Percentiles rank a stretch among this genome's conserved stretches.
Conservation (phyloP, 2,888 invertebrate species). For the Conops quadrifasciatus region DNA sequence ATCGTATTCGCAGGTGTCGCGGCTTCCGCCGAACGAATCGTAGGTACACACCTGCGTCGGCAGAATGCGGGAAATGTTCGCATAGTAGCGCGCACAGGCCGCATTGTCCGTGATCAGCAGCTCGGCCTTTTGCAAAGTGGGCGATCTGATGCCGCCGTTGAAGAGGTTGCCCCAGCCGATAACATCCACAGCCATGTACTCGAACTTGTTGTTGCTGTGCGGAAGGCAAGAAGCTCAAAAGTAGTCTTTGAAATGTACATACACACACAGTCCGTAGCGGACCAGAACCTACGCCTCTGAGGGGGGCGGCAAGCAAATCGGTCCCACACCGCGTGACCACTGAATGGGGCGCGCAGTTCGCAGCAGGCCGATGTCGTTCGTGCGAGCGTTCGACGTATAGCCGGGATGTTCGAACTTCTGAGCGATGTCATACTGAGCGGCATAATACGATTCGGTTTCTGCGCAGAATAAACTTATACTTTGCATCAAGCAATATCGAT, state of each 20-base stretch:
- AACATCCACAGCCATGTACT: slow-evolving; percentile 49
- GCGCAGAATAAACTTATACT: not conserved
- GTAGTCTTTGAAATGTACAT: not conserved
- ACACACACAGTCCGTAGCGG: not conserved
- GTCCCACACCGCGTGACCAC: slow-evolving; percentile 69
- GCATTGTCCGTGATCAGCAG: slow-evolving; percentile 58
- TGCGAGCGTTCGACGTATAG: slow-evolving; percentile 44
- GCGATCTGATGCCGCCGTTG: slow-evolving; percentile 66
- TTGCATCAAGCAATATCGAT: no score
- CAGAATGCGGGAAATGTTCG: slow-evolving; percentile 33
- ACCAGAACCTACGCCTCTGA: not conserved
- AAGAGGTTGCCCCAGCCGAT: slow-evolving; percentile 68
- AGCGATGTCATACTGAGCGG: slow-evolving; percentile 53
- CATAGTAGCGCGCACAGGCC: slow-evolving; percentile 47
- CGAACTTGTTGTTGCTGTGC: slow-evolving; percentile 46
- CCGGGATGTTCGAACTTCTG: slow-evolving; percentile 51
- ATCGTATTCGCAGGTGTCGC: slow-evolving; percentile 68
- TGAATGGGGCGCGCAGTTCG: slow-evolving; percentile 62
- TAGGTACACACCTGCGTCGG: slow-evolving; percentile 53
- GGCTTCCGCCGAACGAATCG: slow-evolving; percentile 51
- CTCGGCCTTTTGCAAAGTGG: slow-evolving; percentile 66
- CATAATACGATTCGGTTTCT: slow-evolving; percentile 40
- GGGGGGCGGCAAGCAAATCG: slow-evolving; percentile 68
- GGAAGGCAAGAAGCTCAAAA: not conserved
- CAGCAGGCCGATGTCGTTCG: slow-evolving; percentile 69